Evolutionary conservation across 2,113 vertebrate species (phyloP), one percentile per base, ranked within the genome.

Genomic region (Glareola pratincola): DNA sequence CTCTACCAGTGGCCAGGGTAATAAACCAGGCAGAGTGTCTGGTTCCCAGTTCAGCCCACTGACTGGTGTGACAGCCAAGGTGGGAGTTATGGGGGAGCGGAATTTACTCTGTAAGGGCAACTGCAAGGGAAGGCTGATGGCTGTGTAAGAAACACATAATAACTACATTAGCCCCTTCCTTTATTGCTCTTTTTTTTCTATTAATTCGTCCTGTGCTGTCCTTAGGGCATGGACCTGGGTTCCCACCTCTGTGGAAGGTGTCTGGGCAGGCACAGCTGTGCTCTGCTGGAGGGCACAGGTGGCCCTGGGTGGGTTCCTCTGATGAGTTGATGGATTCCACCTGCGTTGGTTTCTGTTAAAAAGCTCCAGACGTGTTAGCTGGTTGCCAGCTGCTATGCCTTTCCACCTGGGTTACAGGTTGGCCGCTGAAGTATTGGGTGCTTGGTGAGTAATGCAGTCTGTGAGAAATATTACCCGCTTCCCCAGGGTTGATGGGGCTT

Each of bases 211-310:
- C 12, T 1, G 2, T 9, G 27, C 12, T 45, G 2, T 6, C 22
- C 8, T 12, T 8, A 8, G 24, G 29, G 11, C 3, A 2, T 0
- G 2, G 39, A 14, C 4, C 20, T n/a, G 13, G 8, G 4, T 4
- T 30, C 18, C 34, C 4, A 1, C 6, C 6, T 7, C 30, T 13
- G 32, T 14, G 63, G 4, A 0, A 39, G 26, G 21, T 12, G 19
- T 14, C 19, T 47, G n/a, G 59, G 32, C 2, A 4, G 24, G 36
- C 8, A 0, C 4, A 12, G 32, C 13, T 41, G 14, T 8, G 39
- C 14, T 1, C 1, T 19, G 71, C 30, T n/a, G 71, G 37, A 34
- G 48, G 68, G 48, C 3, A 2, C 14, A 17, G 63, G 51, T 27
- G 48, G 62, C 12, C 8, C 30, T 19, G 15, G 21, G 27, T 32